phyloP scores from a whole-genome alignment of 2,113 vertebrate species.

The Brachionichthys hirsutus region DNA sequence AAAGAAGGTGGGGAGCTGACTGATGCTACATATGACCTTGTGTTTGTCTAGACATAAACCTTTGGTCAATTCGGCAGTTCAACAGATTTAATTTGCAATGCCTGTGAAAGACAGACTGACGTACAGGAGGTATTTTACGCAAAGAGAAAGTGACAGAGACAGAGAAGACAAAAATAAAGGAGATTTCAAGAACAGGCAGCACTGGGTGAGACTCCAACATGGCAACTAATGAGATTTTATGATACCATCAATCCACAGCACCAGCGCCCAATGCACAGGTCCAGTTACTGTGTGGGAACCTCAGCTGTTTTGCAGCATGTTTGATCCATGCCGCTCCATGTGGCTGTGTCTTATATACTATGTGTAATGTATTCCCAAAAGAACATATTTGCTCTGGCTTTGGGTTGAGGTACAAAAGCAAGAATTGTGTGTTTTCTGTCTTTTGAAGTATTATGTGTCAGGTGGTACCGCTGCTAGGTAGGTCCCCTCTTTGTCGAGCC shows the following conservation, averaged over 20 bases:
- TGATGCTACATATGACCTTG: conserved; percentile 52
- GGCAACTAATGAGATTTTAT: conserved; percentile 49
- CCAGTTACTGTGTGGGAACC: conserved; percentile 36
- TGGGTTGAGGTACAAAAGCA: conserved; percentile 20
- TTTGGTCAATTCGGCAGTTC: conserved; percentile 42
- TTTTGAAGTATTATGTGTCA: conserved; percentile 62
- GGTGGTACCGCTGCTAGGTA: conserved; percentile 52
- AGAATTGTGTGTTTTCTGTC: conserved; percentile 48
- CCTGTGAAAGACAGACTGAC: conserved; percentile 24
- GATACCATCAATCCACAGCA: conserved; percentile 41
- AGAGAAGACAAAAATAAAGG: conserved; percentile 12
- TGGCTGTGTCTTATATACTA: conserved; percentile 32
- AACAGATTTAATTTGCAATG: conserved; percentile 42
- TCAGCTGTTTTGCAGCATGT: conserved; percentile 38
- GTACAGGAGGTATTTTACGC: background rate
- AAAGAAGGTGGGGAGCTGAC: conserved; percentile 51
- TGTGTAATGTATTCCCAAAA: conserved; percentile 55
- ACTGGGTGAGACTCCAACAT: conserved; percentile 23
- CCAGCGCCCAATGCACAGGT: conserved; percentile 20
- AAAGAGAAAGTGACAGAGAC: conserved; percentile 10
- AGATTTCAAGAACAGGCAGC: background rate
- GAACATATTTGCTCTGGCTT: conserved; percentile 48
- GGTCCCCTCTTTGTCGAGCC: conserved; percentile 33
- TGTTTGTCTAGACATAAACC: conserved; percentile 44
- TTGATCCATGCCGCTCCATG: conserved; percentile 44